Conservation (phyloP, 2,113 vertebrate genomes). For the Condylura cristata region DNA sequence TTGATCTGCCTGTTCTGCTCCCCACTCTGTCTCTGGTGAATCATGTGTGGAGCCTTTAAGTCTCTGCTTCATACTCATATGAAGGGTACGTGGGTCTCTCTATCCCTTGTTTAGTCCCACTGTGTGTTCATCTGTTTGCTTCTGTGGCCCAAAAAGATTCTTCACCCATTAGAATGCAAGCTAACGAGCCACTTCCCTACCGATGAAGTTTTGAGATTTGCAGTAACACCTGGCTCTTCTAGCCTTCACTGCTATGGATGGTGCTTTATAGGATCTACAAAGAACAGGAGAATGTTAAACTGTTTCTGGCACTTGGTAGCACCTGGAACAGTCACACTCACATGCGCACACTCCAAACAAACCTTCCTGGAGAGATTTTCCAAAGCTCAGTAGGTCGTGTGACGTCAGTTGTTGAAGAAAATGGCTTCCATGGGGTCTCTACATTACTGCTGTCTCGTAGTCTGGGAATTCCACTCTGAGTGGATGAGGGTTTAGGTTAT, state of each 20-base stretch:
- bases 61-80: neutral
- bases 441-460: neutral
- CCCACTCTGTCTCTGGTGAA: too few species aligned
- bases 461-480: neutral
- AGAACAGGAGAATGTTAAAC: neutral
- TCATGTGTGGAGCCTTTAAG: neutral
- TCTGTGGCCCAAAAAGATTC: neutral
- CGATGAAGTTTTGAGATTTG: neutral
- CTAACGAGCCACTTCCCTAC: neutral
- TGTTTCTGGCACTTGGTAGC: neutral
- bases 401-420: neutral
- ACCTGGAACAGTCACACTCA: neutral
- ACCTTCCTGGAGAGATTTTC: neutral
- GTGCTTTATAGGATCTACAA: too few species aligned
- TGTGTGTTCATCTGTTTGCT: neutral
- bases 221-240: neutral
- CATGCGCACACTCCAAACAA: too few species aligned
- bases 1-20: too few species aligned
- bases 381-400: neutral
- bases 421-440: neutral
- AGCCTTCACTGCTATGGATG: neutral
- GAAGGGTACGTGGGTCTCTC: fast-evolving
- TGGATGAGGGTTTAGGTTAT: neutral
- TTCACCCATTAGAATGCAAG: neutral
- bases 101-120: neutral